Percentiles rank a stretch among this genome's conserved stretches.
These are phyloP conservation scores for Teleogryllus occipitalis DNA, from an alignment of 1,140 invertebrate genomes.

Conservation along the genomic window DNA sequence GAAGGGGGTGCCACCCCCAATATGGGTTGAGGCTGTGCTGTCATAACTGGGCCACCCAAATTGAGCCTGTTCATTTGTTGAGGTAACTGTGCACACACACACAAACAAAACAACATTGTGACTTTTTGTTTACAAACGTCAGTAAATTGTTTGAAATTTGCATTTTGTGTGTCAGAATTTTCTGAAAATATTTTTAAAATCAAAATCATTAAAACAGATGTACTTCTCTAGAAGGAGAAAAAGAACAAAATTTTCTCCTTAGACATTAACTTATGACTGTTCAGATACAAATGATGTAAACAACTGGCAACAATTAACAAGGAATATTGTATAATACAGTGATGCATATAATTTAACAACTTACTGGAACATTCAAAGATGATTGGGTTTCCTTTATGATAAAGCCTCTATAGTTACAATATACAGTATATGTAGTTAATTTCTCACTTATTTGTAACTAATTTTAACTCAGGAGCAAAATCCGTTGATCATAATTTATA, in stretches of 20 bases:
- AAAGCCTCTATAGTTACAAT: too few species aligned
- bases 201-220: neutral
- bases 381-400: too few species aligned
- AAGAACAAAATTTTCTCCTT: neutral
- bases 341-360: too few species aligned
- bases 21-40: constrained; percentile 29
- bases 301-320: too few species aligned
- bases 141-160: neutral
- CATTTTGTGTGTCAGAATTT: neutral
- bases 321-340: too few species aligned
- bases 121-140: neutral
- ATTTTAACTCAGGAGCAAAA: too few species aligned
- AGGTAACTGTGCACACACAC: constrained; percentile 38
- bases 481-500: too few species aligned
- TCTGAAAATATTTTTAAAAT: neutral
- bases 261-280: neutral
- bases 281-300: too few species aligned
- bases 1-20: neutral
- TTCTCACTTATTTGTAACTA: too few species aligned
- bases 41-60: constrained; percentile 31
- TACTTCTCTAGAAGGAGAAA: neutral
- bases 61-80: constrained; percentile 49
- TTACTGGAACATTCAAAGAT: too few species aligned
- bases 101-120: constrained; percentile 6
- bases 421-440: too few species aligned